phyloP scores from a whole-genome alignment of 2,888 invertebrate species.

The Ellobium chinense region DNA sequence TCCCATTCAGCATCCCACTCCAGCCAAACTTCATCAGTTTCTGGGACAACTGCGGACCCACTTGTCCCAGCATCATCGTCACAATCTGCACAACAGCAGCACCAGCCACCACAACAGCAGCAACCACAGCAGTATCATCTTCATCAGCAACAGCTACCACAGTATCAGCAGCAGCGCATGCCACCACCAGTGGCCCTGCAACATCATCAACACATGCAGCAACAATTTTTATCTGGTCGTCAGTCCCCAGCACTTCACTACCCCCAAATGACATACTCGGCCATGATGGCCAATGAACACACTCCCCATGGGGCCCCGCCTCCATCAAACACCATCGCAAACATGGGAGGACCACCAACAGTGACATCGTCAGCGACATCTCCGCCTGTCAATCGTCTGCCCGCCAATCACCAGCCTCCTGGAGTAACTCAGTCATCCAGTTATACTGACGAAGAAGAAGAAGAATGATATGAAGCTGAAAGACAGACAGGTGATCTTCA shows the following conservation, averaged over 20 bases:
- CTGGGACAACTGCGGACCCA: slow-evolving; percentile 37
- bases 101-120: slow-evolving; percentile 22
- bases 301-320: background rate
- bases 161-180: slow-evolving; percentile 12
- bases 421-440: slow-evolving; percentile 4
- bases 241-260: slow-evolving; percentile 27
- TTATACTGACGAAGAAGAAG: slow-evolving; percentile 13
- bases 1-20: slow-evolving; percentile 31
- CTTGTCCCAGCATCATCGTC: slow-evolving; percentile 17
- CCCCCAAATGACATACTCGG: slow-evolving; percentile 23
- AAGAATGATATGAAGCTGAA: background rate
- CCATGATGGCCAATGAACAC: slow-evolving; percentile 9
- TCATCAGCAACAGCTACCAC: slow-evolving; percentile 7
- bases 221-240: slow-evolving; percentile 19
- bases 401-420: slow-evolving; percentile 2
- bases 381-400: background rate
- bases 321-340: background rate
- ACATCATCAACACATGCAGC: slow-evolving; percentile 36
- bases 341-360: background rate
- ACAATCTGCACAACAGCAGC: slow-evolving; percentile 1
- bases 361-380: background rate
- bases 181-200: background rate
- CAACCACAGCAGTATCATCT: background rate
- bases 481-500: too few species aligned
- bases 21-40: slow-evolving; percentile 40